These are phyloP conservation scores for Hetaerina titia DNA, from an alignment of 2,888 invertebrate genomes.

Conservation along the genomic window DNA sequence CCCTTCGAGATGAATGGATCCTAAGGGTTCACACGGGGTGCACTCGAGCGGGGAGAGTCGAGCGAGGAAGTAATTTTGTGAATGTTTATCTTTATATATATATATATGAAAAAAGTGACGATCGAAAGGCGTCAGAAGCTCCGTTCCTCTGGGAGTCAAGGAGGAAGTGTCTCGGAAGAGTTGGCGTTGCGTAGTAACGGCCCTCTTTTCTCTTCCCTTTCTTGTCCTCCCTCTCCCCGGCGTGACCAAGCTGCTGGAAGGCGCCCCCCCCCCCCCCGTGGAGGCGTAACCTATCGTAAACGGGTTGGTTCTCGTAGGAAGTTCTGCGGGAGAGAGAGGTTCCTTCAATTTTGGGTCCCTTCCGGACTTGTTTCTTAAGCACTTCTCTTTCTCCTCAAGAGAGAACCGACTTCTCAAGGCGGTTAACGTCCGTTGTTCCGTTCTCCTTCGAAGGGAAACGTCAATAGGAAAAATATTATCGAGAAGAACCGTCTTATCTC, in stretches of 20 bases:
- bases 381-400: background rate
- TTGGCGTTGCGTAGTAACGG: background rate
- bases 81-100: too few relatives aligned
- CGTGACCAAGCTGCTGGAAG: too few relatives aligned
- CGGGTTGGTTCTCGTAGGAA: background rate
- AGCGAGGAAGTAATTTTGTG: background rate
- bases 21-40: background rate
- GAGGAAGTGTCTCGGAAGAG: slow-evolving; percentile 10
- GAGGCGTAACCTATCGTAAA: background rate
- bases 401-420: too few relatives aligned
- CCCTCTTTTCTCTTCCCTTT: background rate
- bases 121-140: background rate
- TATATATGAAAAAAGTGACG: background rate
- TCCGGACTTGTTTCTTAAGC: background rate
- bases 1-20: background rate
- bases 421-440: too few relatives aligned
- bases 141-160: background rate
- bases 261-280: background rate
- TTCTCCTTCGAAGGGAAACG: too few relatives aligned
- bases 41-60: background rate
- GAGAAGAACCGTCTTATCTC: too few relatives aligned
- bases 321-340: background rate
- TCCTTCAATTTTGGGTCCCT: background rate
- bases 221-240: too few relatives aligned
- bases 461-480: too few relatives aligned